phyloP scores from a whole-genome alignment of 2,113 vertebrate genomes.

The Austrofundulus limnaeus region DNA sequence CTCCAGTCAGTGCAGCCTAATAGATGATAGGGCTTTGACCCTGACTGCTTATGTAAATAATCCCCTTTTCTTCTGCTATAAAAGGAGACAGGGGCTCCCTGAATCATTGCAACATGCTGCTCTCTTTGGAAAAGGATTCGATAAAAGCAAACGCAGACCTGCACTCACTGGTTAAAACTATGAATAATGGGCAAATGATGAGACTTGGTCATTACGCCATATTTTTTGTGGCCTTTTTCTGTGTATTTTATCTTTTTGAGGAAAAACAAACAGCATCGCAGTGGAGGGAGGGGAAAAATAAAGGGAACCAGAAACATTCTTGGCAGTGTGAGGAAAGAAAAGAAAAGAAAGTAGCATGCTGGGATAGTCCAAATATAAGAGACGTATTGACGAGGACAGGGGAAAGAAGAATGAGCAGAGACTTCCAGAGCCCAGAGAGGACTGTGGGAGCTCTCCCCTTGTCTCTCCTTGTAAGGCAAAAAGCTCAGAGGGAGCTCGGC shows the following conservation, averaged over 20 bases:
- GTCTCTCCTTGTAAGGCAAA: conserved; percentile 76
- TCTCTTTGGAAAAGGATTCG: conserved; percentile 71
- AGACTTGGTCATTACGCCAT: neutral
- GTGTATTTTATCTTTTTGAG: neutral
- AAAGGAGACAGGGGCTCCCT: conserved; percentile 86
- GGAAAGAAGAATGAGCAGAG: conserved; percentile 50
- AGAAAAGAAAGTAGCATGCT: conserved; percentile 5
- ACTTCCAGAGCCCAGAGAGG: conserved; percentile 27
- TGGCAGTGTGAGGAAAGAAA: neutral
- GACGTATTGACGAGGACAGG: conserved; percentile 35
- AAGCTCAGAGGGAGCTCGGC: conserved; percentile 57
- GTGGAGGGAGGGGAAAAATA: neutral
- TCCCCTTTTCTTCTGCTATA: conserved; percentile 90
- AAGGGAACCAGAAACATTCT: neutral
- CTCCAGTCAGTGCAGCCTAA: conserved; percentile 51
- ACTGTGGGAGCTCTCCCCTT: conserved; percentile 45
- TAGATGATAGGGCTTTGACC: conserved; percentile 68
- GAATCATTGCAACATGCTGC: conserved; percentile 81
- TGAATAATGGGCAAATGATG: conserved; percentile 11
- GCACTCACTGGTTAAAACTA: conserved; percentile 3
- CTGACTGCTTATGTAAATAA: conserved; percentile 82
- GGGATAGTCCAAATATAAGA: conserved; percentile 40
- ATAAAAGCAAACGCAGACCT: conserved; percentile 30
- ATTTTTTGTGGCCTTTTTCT: neutral
- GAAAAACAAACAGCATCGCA: neutral